phyloP scores from a whole-genome alignment of 2,797 vertebrate species.

The Anguilla marmorata region DNA sequence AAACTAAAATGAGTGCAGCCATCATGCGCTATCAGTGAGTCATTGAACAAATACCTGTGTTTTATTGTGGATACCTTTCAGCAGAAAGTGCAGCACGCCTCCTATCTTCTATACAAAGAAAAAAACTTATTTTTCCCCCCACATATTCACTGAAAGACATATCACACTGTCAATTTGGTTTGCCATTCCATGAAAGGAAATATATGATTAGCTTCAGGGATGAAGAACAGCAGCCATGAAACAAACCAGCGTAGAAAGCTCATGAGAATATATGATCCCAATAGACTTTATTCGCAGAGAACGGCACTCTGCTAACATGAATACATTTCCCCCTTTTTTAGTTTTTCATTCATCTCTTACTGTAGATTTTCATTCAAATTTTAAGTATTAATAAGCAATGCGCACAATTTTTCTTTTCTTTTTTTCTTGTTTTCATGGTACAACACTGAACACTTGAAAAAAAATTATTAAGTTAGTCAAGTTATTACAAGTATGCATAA shows the following conservation, averaged over 20 bases:
- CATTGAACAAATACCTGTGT: too few species aligned
- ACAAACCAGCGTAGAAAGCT: neutral
- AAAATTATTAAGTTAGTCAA: too few species aligned
- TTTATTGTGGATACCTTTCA: conserved; percentile 7
- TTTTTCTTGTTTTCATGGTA: too few species aligned
- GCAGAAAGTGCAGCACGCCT: conserved; percentile 25
- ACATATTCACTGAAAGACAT: neutral
- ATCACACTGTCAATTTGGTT: neutral
- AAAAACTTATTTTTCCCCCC: neutral
- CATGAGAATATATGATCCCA: neutral
- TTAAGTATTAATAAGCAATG: too few species aligned
- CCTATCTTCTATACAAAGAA: conserved; percentile 18
- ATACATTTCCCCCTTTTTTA: neutral
- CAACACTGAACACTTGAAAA: too few species aligned
- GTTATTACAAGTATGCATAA: too few species aligned
- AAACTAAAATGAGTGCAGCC: too few species aligned
- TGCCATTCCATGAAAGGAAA: neutral
- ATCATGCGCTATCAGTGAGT: too few species aligned
- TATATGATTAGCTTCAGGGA: neutral
- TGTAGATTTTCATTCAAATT: too few species aligned
- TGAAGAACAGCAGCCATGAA: neutral
- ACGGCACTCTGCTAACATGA: neutral
- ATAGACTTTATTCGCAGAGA: neutral
- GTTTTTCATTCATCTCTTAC: too few species aligned
- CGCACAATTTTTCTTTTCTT: too few species aligned